Conservation (phyloP, 2,797 vertebrate genomes). For the Onychomys arenicola region DNA sequence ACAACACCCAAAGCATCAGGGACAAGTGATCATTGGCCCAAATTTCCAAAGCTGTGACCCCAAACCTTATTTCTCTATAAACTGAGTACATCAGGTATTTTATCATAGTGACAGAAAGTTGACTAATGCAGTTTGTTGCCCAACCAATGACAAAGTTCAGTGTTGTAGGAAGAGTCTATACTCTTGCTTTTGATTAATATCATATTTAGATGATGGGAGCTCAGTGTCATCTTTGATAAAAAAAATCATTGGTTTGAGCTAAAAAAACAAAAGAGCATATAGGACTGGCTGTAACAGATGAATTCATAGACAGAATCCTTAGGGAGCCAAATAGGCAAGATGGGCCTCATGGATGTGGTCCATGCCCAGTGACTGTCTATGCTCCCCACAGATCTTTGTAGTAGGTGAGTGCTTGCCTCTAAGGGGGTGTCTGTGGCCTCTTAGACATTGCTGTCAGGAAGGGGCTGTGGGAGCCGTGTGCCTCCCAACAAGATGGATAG, state of each 20-base stretch:
- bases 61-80: not conserved
- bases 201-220: not conserved
- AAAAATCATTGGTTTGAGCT: not conserved
- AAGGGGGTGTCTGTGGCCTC: not conserved
- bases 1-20: not conserved
- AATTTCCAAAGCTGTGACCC: not conserved
- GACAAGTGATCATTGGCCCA: no score
- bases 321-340: not conserved
- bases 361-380: fast-evolving
- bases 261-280: not conserved
- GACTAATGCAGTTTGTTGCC: not conserved
- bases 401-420: not conserved
- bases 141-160: not conserved
- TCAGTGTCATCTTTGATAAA: not conserved
- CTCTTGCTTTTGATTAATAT: not conserved
- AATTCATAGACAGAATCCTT: not conserved
- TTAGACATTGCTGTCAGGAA: not conserved
- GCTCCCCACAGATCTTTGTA: not conserved
- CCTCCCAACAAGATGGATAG: no score
- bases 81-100: not conserved
- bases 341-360: not conserved
- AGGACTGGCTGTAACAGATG: not conserved
- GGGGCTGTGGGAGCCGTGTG: not conserved
- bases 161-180: not conserved
- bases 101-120: not conserved